These are phyloP conservation scores for Noctilio leporinus DNA, from an alignment of 2,113 vertebrate species.

Conservation along the genomic window DNA sequence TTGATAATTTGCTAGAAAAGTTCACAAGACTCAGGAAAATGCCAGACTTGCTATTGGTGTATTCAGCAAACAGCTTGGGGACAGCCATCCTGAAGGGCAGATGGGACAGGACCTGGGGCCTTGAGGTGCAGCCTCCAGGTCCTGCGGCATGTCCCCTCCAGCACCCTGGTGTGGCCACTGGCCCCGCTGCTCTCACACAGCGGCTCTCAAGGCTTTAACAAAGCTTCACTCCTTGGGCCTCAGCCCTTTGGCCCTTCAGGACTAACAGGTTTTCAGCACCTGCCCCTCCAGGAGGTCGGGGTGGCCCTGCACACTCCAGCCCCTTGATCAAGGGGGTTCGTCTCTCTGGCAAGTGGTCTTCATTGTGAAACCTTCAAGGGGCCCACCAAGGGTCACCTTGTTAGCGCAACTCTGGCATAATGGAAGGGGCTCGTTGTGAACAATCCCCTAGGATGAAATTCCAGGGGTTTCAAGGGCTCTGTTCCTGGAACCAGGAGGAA, in stretches of 20 bases:
- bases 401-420: background rate
- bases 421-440: background rate
- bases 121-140: background rate
- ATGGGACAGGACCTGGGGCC: too few relatives aligned
- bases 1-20: background rate
- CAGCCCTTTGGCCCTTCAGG: too few relatives aligned
- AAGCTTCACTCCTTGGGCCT: too few relatives aligned
- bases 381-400: background rate
- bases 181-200: background rate
- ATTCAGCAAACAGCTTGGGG: background rate
- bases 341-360: background rate
- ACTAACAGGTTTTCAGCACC: background rate
- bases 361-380: background rate
- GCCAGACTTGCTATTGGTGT: background rate
- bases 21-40: background rate
- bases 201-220: too few relatives aligned
- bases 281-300: background rate
- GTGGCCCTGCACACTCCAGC: background rate
- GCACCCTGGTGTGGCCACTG: background rate
- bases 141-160: fast-evolving
- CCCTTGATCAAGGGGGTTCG: background rate
- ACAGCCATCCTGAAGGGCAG: background rate
- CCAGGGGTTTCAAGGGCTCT: background rate
- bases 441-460: background rate
- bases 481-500: background rate